phyloP scores from a whole-genome alignment of 2,888 invertebrate species.

The Hedychridium roseum region DNA sequence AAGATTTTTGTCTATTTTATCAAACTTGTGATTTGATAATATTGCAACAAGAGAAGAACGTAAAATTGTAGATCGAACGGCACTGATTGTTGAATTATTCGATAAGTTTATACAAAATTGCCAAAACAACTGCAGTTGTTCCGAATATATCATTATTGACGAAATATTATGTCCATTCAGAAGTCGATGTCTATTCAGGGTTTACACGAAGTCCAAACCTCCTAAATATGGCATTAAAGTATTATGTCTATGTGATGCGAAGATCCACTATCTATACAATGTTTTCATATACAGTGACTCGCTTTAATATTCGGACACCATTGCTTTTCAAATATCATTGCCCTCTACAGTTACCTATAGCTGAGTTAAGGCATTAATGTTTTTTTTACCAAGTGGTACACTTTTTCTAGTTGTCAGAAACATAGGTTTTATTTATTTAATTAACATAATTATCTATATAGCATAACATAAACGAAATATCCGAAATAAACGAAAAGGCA shows the following conservation, averaged over 20 bases:
- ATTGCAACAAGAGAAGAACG: not conserved
- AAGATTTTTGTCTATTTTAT: not conserved
- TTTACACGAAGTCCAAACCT: not conserved
- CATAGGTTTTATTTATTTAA: too few relatives aligned
- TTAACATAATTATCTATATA: too few relatives aligned
- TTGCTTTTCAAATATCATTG: too few relatives aligned
- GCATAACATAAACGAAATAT: too few relatives aligned
- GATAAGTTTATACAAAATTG: not conserved
- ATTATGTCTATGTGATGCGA: not conserved
- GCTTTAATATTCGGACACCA: too few relatives aligned
- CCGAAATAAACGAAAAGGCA: too few relatives aligned
- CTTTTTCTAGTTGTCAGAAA: too few relatives aligned
- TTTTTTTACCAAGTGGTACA: too few relatives aligned
- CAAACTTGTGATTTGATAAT: not conserved
- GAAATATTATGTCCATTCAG: not conserved
- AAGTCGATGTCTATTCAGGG: not conserved
- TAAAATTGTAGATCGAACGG: not conserved
- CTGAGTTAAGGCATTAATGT: too few relatives aligned
- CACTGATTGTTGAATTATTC: not conserved
- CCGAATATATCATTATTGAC: not conserved
- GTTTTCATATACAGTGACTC: too few relatives aligned
- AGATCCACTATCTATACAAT: not conserved
- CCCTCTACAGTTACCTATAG: too few relatives aligned
- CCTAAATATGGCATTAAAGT: not conserved
- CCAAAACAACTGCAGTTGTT: not conserved